Base-by-base conservation (phyloP, 2,888 invertebrate species). In the Rhingia rostrata region DNA sequence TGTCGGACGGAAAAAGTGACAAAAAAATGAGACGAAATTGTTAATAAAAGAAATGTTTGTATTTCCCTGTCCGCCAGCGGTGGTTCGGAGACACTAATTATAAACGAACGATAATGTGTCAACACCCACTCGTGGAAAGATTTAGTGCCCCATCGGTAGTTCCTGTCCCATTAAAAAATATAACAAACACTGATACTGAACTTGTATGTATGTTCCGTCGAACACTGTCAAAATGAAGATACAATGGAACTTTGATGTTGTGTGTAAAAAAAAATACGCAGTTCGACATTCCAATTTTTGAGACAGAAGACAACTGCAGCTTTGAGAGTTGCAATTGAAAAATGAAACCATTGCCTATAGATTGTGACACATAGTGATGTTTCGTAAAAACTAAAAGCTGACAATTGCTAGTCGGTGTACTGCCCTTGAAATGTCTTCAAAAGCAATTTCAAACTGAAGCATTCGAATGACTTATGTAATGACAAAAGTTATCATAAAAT, bases 81-180 rank as follows among this genome's bases (percentile, higher is more conserved):
- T 41, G 7, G 61, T 49, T 66, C 72, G 72, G 66, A 47, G 82
- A 77, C 77, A 82, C 82, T 77, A 77, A 82, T 82, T 82, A 82
- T 82, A 82, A 82, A 77, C 82, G 77, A 77, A 82, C 82, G 77
- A 82, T 82, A 77, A 77, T 82, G 77, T 82, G 82, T 82, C 82
- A 77, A 77, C 82, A 82, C 82, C 82, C 82, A 82, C 82, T 82
- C 82, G 33, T 37, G 43, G 22, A 32, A 67, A 63, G 78, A 82
- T 82, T 82, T 77, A 82, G 66, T 77, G 78, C 61, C 72, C 72
- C 45, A 82, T 77, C 72, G 77, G 77, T 82, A 66, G 77, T 64
- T 66, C 73, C 53, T 69, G 69, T n/a, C 53, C 58, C 77, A 47
- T 35, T 37, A 47, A 70, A 77, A 54, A n/a, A 39, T 1, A 58